phyloP scores from a whole-genome alignment of 2,113 vertebrate species.

The Amphiprion percula region DNA sequence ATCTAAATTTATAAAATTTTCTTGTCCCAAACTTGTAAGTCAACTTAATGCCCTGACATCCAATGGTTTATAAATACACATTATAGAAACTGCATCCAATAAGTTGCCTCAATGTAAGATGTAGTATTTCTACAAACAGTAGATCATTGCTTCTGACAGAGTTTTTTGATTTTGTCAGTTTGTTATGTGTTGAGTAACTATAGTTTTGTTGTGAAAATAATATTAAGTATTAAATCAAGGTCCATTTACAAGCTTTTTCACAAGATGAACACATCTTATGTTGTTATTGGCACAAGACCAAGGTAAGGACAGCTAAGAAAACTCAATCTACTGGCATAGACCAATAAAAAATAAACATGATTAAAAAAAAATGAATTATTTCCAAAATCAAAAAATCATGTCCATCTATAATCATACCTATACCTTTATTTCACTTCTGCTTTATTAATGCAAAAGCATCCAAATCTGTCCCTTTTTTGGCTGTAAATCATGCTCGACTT shows the following conservation, averaged over 20 bases:
- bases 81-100: constrained; percentile 5
- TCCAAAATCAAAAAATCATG: not conserved
- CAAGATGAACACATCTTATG: no score
- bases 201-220: no score
- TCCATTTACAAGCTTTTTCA: no score
- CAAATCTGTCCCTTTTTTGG: not conserved
- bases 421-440: no score
- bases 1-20: constrained; percentile 58
- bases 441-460: not conserved
- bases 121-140: constrained; percentile 7
- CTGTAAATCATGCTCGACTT: not conserved
- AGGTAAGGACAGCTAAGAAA: not conserved
- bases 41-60: constrained; percentile 39
- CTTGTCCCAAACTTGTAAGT: constrained; percentile 52
- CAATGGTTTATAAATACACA: constrained; percentile 59
- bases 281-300: not conserved
- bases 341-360: no score
- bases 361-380: not conserved
- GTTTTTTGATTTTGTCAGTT: no score
- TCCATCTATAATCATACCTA: no score
- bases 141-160: not conserved
- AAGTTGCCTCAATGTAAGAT: not conserved
- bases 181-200: no score
- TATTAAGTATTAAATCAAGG: no score
- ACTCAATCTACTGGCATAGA: not conserved